phyloP scores from a whole-genome alignment of 2,888 invertebrate species.

The Spodoptera littoralis region DNA sequence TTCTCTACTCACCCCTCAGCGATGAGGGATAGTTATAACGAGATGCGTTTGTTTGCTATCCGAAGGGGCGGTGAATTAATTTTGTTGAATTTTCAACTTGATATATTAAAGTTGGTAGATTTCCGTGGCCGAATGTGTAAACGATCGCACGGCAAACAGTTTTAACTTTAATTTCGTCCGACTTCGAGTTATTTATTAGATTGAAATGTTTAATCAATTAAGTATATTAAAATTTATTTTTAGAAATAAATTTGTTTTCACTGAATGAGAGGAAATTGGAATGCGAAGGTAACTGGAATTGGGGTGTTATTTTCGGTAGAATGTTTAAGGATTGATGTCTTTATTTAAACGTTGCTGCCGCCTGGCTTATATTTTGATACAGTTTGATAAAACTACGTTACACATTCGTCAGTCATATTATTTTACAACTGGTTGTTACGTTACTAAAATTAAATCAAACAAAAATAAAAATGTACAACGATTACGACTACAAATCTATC shows the following conservation, averaged over 20 bases:
- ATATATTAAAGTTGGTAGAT: constrained; percentile 31
- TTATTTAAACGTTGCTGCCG: too few relatives aligned
- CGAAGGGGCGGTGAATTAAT: constrained; percentile 54
- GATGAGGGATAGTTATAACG: constrained; percentile 70
- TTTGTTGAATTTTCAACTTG: constrained; percentile 49
- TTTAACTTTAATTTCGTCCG: constrained; percentile 23
- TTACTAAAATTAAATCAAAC: constrained; percentile 38
- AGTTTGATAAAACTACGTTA: too few relatives aligned
- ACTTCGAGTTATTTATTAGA: constrained; percentile 13
- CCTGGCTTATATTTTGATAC: too few relatives aligned
- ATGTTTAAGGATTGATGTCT: neutral
- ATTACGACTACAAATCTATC: constrained; percentile 28
- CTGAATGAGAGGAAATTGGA: neutral
- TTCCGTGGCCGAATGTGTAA: constrained; percentile 31
- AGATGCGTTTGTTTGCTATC: constrained; percentile 55
- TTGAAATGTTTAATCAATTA: constrained; percentile 7
- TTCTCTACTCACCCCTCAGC: constrained; percentile 46
- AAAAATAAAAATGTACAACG: constrained; percentile 26
- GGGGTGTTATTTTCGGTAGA: neutral
- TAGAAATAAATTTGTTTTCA: constrained; percentile 3
- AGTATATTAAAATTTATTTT: constrained; percentile 1
- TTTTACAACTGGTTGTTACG: neutral
- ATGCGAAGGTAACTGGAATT: neutral
- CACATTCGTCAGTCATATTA: neutral
- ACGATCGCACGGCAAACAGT: constrained; percentile 14